These are phyloP conservation scores for Phocoena phocoena DNA, from an alignment of 2,113 vertebrate species.

Conservation along the genomic window DNA sequence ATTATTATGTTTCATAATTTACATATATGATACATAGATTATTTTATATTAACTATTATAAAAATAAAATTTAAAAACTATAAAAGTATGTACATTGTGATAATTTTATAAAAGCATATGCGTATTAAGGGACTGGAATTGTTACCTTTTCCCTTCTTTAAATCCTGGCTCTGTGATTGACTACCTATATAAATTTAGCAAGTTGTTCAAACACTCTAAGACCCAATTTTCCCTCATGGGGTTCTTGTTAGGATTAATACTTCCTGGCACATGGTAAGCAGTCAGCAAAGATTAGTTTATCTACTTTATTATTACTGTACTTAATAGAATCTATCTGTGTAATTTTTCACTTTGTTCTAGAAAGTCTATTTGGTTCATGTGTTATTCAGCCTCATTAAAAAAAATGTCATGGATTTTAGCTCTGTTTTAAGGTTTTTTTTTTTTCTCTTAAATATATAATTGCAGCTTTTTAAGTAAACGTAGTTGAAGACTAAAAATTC, in stretches of 20 bases:
- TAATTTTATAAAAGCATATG: background rate
- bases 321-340: background rate
- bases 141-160: background rate
- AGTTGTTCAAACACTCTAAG: background rate
- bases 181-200: background rate
- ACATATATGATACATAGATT: background rate
- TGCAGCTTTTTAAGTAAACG: background rate
- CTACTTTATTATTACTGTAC: background rate
- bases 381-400: background rate
- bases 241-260: background rate
- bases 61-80: background rate
- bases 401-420: background rate
- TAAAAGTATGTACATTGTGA: background rate
- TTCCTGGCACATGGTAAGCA: background rate
- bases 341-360: conserved; percentile 13
- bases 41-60: background rate
- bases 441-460: background rate
- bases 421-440: background rate
- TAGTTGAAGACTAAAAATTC: background rate
- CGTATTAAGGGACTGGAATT: background rate
- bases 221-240: background rate
- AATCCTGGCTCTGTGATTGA: background rate
- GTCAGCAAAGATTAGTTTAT: background rate
- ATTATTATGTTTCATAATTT: background rate
- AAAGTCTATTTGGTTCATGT: background rate